A percentile compares a stretch with the other conserved stretches of the same genome.
Conservation (phyloP, 2,797 vertebrate genomes). For the Ambastaia sidthimunki region DNA sequence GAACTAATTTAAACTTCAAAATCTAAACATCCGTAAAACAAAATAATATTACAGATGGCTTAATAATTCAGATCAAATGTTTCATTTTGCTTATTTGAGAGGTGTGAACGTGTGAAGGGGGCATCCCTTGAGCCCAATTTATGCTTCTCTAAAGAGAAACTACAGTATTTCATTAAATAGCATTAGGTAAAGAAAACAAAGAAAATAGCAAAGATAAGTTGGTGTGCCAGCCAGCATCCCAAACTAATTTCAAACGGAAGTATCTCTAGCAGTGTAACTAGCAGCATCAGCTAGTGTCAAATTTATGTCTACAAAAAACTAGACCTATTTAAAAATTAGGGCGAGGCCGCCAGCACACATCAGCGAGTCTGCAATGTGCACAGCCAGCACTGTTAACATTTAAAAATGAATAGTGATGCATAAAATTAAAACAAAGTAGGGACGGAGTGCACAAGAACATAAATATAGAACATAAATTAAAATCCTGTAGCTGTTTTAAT, state of each 20-base stretch:
- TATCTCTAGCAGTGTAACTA: neutral
- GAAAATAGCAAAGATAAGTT: constrained; percentile 17
- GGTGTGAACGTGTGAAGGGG: neutral
- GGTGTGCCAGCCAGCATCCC: neutral
- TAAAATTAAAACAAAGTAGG: constrained; percentile 16
- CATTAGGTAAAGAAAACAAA: neutral
- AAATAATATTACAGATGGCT: neutral
- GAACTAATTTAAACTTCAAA: neutral
- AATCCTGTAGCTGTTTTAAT: constrained; percentile 1
- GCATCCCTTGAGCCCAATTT: neutral
- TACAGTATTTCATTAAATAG: neutral
- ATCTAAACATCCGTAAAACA: neutral
- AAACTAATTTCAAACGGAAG: constrained; percentile 11
- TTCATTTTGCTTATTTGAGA: neutral
- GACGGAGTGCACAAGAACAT: constrained; percentile 23
- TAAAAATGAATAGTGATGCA: neutral
- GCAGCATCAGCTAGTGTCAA: neutral
- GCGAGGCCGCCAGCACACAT: constrained; percentile 6
- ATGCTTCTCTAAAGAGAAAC: neutral
- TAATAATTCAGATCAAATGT: neutral
- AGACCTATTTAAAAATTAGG: neutral
- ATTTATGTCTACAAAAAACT: neutral
- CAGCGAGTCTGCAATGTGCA: neutral
- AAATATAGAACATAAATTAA: constrained; percentile 35
- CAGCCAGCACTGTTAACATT: constrained; percentile 14